Conservation (phyloP, 2,797 vertebrate species). For the Peromyscus attwateri region DNA sequence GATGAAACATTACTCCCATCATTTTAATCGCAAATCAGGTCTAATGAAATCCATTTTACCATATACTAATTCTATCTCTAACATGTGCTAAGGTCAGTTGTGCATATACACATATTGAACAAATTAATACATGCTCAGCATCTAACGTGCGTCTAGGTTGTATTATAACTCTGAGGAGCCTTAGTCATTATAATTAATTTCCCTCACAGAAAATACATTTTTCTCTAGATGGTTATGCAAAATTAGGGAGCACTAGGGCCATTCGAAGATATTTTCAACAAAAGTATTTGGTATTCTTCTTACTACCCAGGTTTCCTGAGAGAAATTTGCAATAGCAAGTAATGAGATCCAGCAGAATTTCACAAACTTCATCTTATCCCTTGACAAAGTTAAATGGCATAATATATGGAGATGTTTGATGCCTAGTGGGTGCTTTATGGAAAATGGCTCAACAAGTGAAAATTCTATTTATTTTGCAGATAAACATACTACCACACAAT, state of each 20-base stretch:
- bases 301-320: neutral
- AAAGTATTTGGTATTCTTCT: neutral
- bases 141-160: neutral
- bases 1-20: neutral
- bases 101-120: neutral
- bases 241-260: neutral
- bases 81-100: neutral
- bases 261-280: neutral
- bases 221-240: neutral
- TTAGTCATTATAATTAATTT: neutral
- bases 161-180: neutral
- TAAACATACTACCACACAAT: neutral
- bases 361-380: neutral
- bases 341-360: neutral
- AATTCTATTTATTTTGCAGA: neutral
- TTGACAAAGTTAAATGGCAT: constrained; percentile 1
- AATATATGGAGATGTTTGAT: neutral
- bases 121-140: neutral
- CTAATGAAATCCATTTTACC: neutral
- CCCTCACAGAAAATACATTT: neutral
- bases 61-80: neutral
- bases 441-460: neutral
- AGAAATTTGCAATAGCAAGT: neutral
- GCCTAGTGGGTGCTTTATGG: neutral
- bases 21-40: neutral